Evolutionary conservation across 2,797 vertebrate species (phyloP).

Genomic region (Paguma larvata): DNA sequence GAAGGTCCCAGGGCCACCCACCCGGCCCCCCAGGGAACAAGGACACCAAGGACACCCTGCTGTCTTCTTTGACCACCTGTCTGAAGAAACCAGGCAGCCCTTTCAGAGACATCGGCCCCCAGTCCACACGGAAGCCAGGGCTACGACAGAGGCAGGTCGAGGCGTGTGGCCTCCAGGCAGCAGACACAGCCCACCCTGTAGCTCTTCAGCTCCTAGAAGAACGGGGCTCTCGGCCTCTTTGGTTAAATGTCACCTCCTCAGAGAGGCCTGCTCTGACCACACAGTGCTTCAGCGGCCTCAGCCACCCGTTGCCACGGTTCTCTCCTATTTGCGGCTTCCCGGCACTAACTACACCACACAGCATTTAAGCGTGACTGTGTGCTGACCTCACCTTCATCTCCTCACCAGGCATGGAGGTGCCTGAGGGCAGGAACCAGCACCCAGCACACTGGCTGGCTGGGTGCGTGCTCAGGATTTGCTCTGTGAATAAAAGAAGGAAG

Average conservation of each 20-base stretch:
- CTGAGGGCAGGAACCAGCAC: not conserved
- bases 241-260: not conserved
- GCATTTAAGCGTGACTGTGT: rapidly evolving
- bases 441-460: not conserved
- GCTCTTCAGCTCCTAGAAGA: not conserved
- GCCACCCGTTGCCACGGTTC: not conserved
- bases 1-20: not conserved
- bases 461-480: not conserved
- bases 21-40: not conserved
- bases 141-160: not conserved
- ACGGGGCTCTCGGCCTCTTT: not conserved
- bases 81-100: not conserved
- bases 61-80: not conserved
- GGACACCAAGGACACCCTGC: not conserved
- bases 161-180: not conserved
- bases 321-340: not conserved
- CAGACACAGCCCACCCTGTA: not conserved
- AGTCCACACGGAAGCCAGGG: not conserved
- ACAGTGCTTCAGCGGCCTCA: not conserved
- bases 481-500: not conserved
- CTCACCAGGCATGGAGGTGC: not conserved
- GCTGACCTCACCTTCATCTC: not conserved
- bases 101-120: not conserved
- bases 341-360: not conserved
- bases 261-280: not conserved